These are phyloP conservation scores for Siniperca obscura DNA, from an alignment of 2,797 vertebrate species.

Conservation along the genomic window DNA sequence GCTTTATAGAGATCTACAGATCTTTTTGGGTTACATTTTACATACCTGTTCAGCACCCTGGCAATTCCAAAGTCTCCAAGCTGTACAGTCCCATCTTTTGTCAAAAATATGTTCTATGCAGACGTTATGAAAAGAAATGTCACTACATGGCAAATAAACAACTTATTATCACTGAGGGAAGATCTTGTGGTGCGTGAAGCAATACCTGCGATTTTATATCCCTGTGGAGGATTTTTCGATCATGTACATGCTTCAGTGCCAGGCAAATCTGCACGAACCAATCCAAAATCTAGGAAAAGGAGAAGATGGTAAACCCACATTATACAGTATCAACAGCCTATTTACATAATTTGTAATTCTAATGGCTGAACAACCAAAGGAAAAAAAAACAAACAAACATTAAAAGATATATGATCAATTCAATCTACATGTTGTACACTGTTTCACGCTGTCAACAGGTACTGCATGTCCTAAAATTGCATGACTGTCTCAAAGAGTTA, in stretches of 20 bases:
- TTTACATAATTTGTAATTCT: neutral
- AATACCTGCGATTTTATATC: conserved; percentile 99
- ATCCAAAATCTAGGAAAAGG: conserved; percentile 90
- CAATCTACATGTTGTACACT: neutral
- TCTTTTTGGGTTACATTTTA: neutral
- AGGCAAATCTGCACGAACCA: conserved; percentile 99
- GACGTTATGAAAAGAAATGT: conserved; percentile 20
- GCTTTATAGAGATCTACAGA: neutral
- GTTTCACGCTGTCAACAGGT: conserved; percentile 3
- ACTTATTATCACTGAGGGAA: neutral
- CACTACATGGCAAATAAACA: neutral
- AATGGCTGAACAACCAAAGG: neutral
- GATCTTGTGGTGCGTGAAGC: accelerated
- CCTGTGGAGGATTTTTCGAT: conserved; percentile 97
- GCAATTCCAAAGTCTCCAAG: conserved; percentile 98
- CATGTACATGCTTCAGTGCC: conserved; percentile 97
- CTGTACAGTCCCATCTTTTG: conserved; percentile 95
- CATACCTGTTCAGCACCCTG: conserved; percentile 95
- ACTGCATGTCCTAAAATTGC: neutral
- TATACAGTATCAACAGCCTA: neutral
- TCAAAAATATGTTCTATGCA: conserved; percentile 96
- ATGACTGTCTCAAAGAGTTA: neutral
- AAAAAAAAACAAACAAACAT: neutral
- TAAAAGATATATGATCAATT: neutral
- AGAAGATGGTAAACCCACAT: neutral